These are phyloP conservation scores for Nixonia krombeini DNA, from an alignment of 1,140 invertebrate species.

Conservation along the genomic window DNA sequence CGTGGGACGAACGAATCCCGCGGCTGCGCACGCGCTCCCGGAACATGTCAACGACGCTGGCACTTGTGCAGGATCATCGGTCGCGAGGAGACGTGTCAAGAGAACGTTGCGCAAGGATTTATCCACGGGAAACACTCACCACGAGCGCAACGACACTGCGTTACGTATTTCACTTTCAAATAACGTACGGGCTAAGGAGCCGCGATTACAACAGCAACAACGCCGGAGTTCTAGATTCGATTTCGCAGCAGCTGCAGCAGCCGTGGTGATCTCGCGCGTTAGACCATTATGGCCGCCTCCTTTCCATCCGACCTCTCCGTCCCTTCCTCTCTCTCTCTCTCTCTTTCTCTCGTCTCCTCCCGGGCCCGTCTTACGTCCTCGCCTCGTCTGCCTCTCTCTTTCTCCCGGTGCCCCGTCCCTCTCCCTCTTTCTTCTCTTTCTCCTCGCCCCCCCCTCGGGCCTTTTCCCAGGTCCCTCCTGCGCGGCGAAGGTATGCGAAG, in stretches of 20 bases:
- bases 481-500: conserved; percentile 48
- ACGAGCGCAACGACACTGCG: conserved; percentile 15
- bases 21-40: not conserved
- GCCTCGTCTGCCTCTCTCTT: conserved; percentile 24
- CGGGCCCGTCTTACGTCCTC: conserved; percentile 3
- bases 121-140: not conserved
- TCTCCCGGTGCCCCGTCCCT: too few species aligned
- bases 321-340: conserved; percentile 36
- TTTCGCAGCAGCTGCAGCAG: conserved; percentile 66
- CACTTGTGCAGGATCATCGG: not conserved
- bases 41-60: not conserved
- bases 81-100: not conserved
- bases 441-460: conserved; percentile 24
- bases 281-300: conserved; percentile 66
- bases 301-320: conserved; percentile 40
- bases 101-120: not conserved
- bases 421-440: conserved; percentile 26
- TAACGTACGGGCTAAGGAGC: conserved; percentile 2
- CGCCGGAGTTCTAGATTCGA: conserved; percentile 37
- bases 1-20: not conserved
- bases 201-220: conserved; percentile 49
- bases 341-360: conserved; percentile 31
- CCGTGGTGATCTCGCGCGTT: conserved; percentile 58
- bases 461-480: conserved; percentile 47
- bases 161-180: conserved; percentile 32